Conservation (phyloP, 2,113 vertebrate species). For the Oreochromis spilurus region DNA sequence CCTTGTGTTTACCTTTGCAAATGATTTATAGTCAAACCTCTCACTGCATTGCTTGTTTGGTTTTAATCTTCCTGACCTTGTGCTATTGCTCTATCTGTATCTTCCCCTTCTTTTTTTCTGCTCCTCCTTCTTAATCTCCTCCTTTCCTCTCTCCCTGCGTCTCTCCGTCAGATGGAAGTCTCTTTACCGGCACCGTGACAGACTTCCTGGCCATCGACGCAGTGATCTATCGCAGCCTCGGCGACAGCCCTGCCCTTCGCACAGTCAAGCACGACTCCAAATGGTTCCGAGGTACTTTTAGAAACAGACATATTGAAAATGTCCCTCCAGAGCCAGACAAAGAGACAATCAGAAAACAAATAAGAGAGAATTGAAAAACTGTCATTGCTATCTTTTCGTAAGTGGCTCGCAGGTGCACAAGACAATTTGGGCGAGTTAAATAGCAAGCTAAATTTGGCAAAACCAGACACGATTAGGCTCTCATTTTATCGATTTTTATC, state of each 20-base stretch:
- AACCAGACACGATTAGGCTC: neutral
- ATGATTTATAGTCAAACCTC: conserved; percentile 57
- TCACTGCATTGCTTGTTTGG: conserved; percentile 50
- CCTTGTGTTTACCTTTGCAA: conserved; percentile 56
- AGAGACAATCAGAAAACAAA: neutral
- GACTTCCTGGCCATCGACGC: conserved; percentile 97
- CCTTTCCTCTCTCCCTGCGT: neutral
- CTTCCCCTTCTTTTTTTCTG: conserved; percentile 2
- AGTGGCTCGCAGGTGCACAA: neutral
- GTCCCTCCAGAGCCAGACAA: neutral
- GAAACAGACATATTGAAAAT: neutral
- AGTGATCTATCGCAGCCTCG: conserved; percentile 94
- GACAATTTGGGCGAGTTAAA: neutral
- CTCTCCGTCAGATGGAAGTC: conserved; percentile 81
- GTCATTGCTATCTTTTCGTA: neutral
- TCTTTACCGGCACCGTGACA: conserved; percentile 94
- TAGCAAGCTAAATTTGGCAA: neutral
- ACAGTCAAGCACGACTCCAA: conserved; percentile 97
- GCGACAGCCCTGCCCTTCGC: conserved; percentile 87
- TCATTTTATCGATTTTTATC: neutral
- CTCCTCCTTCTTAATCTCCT: conserved; percentile 36
- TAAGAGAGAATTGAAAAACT: neutral
- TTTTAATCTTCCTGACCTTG: conserved; percentile 69
- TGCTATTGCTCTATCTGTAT: conserved; percentile 56
- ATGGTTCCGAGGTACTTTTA: conserved; percentile 90